A percentile compares a stretch with the other conserved stretches of the same genome.
phyloP scores from a whole-genome alignment of 2,888 invertebrate species.

The Aphidius colemani region DNA sequence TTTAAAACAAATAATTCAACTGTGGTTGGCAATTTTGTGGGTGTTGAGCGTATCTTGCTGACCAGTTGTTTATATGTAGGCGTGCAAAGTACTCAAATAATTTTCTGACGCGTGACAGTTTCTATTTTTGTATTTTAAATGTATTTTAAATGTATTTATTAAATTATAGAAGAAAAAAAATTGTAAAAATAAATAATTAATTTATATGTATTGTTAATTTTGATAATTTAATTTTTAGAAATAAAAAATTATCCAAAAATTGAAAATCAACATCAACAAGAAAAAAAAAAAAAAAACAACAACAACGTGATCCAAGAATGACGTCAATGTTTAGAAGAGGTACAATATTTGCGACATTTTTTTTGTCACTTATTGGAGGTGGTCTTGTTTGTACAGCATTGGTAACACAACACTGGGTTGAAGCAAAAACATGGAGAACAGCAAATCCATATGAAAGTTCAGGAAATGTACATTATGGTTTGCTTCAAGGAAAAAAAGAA shows the following conservation, averaged over 20 bases:
- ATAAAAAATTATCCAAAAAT: slow-evolving; percentile 40
- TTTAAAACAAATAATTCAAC: too few species aligned
- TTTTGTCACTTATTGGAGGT: slow-evolving; percentile 77
- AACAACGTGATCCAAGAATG: slow-evolving; percentile 49
- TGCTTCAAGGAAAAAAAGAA: slow-evolving; percentile 84
- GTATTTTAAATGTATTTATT: too few species aligned
- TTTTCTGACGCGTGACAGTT: too few species aligned
- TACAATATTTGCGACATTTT: slow-evolving; percentile 81
- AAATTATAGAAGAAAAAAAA: too few species aligned
- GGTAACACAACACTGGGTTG: slow-evolving; percentile 83
- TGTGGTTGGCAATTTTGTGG: not conserved
- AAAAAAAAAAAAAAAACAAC: too few species aligned
- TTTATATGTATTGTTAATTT: too few species aligned
- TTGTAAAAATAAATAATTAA: too few species aligned
- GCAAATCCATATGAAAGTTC: slow-evolving; percentile 72
- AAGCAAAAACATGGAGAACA: slow-evolving; percentile 72
- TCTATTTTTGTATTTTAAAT: too few species aligned
- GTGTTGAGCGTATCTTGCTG: not conserved
- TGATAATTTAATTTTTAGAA: slow-evolving; percentile 27
- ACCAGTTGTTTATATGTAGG: too few species aligned
- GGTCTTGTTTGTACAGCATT: slow-evolving; percentile 80
- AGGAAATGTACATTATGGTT: slow-evolving; percentile 81
- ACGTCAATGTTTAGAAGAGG: slow-evolving; percentile 71
- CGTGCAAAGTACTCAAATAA: too few species aligned
- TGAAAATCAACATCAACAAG: slow-evolving; percentile 22